Evolutionary conservation across 2,113 vertebrate genomes (phyloP).

Genomic region (Eurystomus gularis): DNA sequence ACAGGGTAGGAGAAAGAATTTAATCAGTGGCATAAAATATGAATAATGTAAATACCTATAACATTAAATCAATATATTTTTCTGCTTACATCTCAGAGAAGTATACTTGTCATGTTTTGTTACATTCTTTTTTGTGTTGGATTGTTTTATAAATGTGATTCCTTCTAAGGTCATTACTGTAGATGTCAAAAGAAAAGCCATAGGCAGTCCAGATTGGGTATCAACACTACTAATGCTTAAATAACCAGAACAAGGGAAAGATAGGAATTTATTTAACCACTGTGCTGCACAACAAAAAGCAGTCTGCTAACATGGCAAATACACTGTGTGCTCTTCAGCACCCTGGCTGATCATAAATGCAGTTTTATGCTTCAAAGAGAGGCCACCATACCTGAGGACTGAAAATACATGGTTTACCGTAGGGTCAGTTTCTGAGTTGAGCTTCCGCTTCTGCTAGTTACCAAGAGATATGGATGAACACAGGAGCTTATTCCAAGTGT

Average conservation of each 20-base stretch:
- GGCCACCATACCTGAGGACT: not conserved
- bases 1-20: slow-evolving; percentile 2
- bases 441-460: not conserved
- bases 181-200: slow-evolving; percentile 72
- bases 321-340: not conserved
- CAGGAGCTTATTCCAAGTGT: not conserved
- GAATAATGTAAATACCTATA: slow-evolving; percentile 62
- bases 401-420: not conserved
- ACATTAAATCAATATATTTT: slow-evolving; percentile 51
- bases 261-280: not conserved
- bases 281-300: not conserved
- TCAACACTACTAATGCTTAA: slow-evolving; percentile 64
- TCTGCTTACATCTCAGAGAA: slow-evolving; percentile 62
- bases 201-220: slow-evolving; percentile 35
- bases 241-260: slow-evolving; percentile 6
- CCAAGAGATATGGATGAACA: not conserved
- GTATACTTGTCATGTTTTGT: slow-evolving; percentile 63
- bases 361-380: not conserved
- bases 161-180: slow-evolving; percentile 52
- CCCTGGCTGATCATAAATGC: not conserved
- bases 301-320: not conserved
- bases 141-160: slow-evolving; percentile 68
- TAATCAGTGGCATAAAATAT: slow-evolving; percentile 59
- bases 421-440: not conserved
- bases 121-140: slow-evolving; percentile 64